Base-by-base conservation (phyloP, 2,888 invertebrate species). In the Lithosia quadra region DNA sequence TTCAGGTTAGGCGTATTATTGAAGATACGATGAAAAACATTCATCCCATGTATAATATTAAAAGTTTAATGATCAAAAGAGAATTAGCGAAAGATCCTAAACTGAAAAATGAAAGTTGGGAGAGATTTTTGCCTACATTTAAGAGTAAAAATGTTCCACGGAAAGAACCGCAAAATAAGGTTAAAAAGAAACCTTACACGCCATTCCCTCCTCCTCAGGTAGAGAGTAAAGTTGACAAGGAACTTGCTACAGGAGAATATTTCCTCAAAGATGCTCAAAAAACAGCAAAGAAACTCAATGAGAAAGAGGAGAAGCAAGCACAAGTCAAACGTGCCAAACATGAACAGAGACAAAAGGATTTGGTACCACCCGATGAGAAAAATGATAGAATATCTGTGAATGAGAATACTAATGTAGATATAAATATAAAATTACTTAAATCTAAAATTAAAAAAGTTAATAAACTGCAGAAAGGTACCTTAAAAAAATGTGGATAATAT, bases 1-100 rank as follows among this genome's bases (percentile, higher is more conserved):
- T 97, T 68, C 97, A 98, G 90, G 98, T 98, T 0, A 95, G 99
- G 68, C 97, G 97, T 81, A 98, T 99, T 83, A 98, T 98, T 1
- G 97, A 98, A 86, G 99, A 99, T 82, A 99, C 99, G 0, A 99
- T 99, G 99, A 98, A 98, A 87, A 99, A 99, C 90, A 96, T 99
- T 67, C 99, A 99, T 95, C 99, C 99, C 0, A 98, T 99, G 90
- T 99, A 99, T 88, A 99, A 99, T 86, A 99, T 99, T 1, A 98
- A 99, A 95, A 97, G 98, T 2, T 92, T 99, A 64, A 99, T 99
- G 99, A 99, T 99, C 64, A 99, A 99, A 90, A 96, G 97, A 79
- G 99, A 99, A 91, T 92, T 99, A 68, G 97, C 98, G 83, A 99
- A 99, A 92, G 98, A 99, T 95, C 98, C 99, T 0, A 97, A 97